Evolutionary conservation across 1,140 invertebrate genomes (phyloP), one percentile per base, ranked within the genome.

Genomic region (Steinernema feltiae): DNA sequence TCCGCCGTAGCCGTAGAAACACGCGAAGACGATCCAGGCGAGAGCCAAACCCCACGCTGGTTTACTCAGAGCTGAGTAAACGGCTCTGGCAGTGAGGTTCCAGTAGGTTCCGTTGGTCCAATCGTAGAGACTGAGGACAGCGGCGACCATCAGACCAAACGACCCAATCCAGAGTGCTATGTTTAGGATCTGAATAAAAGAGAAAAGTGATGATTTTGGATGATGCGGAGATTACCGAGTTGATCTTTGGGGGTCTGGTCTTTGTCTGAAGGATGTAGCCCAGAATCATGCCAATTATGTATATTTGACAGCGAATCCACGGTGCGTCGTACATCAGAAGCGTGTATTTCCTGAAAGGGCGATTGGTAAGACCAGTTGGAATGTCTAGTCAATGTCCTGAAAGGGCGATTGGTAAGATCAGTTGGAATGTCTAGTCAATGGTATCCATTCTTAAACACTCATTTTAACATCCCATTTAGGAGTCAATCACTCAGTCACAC

Each of bases 11-110:
- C n/a, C n/a, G n/a, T n/a, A n/a, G n/a, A n/a, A n/a, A n/a, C n/a
- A n/a, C n/a, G n/a, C n/a, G n/a, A n/a, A n/a, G n/a, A n/a, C n/a
- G n/a, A n/a, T n/a, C n/a, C n/a, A n/a, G n/a, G n/a, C n/a, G n/a
- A n/a, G n/a, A n/a, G n/a, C n/a, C n/a, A n/a, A n/a, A n/a, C n/a
- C n/a, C n/a, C n/a, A n/a, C n/a, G n/a, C 90, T 69, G 91, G 92
- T 85, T 94, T 92, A 76, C 92, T 93, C 15, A 93, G 87, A 0
- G 92, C 92, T 81, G 91, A 92, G 86, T 94, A 94, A 1, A 91
- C 89, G 7, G 93, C 92, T 0, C 91, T 77, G 29, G 78, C 71
- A 1, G 48, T 48, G 12, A 72, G 46, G 12, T 21, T 18, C 18
- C 27, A 3, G 12, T 21, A n/a, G n/a, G n/a, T n/a, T n/a, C n/a